Conservation (phyloP, 2,888 invertebrate genomes). For the Dusona sp. region DNA sequence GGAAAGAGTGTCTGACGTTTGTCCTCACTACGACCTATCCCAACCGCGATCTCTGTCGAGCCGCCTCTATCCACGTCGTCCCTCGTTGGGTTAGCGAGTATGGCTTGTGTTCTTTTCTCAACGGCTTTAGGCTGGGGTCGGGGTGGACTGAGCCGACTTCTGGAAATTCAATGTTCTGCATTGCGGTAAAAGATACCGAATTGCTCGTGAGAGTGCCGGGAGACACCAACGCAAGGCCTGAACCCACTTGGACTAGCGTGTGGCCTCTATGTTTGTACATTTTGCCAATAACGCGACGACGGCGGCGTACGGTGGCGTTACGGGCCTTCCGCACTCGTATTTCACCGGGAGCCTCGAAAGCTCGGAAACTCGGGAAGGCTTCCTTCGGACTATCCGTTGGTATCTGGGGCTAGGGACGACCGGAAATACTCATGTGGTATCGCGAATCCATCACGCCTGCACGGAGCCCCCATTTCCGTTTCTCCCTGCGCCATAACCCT, state of each 20-base stretch:
- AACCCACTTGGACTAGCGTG: slow-evolving; percentile 59
- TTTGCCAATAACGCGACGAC: slow-evolving; percentile 21
- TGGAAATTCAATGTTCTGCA: slow-evolving; percentile 77
- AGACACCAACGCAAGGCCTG: slow-evolving; percentile 68
- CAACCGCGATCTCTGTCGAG: slow-evolving; percentile 57
- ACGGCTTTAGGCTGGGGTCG: slow-evolving; percentile 27
- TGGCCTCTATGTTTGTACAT: slow-evolving; percentile 1
- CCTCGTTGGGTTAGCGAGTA: neutral
- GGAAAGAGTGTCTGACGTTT: slow-evolving; percentile 47
- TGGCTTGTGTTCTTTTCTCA: slow-evolving; percentile 32
- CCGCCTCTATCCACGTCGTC: neutral
- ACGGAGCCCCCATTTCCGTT: slow-evolving; percentile 2
- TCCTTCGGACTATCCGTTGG: slow-evolving; percentile 39
- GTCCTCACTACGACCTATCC: slow-evolving; percentile 64
- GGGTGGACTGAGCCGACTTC: slow-evolving; percentile 53
- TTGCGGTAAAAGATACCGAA: slow-evolving; percentile 77
- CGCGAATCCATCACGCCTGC: slow-evolving; percentile 37
- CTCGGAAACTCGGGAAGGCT: slow-evolving; percentile 50
- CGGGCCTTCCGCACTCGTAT: slow-evolving; percentile 66
- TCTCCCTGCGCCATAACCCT: neutral
- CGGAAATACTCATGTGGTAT: slow-evolving; percentile 51
- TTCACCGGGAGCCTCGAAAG: slow-evolving; percentile 69
- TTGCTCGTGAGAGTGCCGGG: slow-evolving; percentile 61
- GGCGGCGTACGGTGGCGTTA: slow-evolving; percentile 40
- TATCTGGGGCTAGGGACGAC: slow-evolving; percentile 19